A percentile compares a stretch with the other conserved stretches of the same genome.
Evolutionary conservation across 2,113 vertebrate genomes (phyloP).

Genomic region (Alexandromys fortis): DNA sequence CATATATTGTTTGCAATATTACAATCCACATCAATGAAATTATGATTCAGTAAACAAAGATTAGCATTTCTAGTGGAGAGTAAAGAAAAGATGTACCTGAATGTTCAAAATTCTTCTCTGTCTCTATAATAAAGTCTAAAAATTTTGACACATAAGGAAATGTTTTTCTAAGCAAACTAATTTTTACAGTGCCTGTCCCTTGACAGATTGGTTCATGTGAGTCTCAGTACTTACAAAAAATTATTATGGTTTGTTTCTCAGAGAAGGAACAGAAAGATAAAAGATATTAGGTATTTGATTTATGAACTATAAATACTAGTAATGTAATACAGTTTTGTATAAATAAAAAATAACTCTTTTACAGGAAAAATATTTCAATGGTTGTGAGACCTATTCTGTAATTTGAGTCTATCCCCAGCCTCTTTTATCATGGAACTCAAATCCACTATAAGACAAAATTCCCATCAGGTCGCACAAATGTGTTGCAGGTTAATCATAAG

Average conservation of each 20-base stretch:
- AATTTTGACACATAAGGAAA: neutral
- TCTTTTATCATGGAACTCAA: constrained; percentile 15
- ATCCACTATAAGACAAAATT: constrained; percentile 58
- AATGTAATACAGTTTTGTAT: constrained; percentile 39
- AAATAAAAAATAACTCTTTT: constrained; percentile 36
- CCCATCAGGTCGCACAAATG: constrained; percentile 45
- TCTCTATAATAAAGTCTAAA: constrained; percentile 15
- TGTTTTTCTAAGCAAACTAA: constrained; percentile 36
- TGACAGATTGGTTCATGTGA: neutral
- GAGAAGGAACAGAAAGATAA: neutral
- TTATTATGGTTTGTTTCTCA: constrained; percentile 44
- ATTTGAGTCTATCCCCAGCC: constrained; percentile 38
- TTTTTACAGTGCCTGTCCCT: neutral
- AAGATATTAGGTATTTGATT: constrained; percentile 22
- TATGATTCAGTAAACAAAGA: neutral
- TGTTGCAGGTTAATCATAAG: constrained; percentile 57
- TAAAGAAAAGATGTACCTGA: neutral
- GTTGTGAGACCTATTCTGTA: constrained; percentile 54
- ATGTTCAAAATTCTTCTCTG: neutral
- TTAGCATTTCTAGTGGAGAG: constrained; percentile 27
- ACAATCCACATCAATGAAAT: constrained; percentile 3
- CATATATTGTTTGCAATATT: neutral
- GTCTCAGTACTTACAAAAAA: neutral
- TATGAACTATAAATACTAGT: constrained; percentile 52
- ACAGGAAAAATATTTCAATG: constrained; percentile 46